These are phyloP conservation scores for Triplophysa rosa DNA, from an alignment of 2,113 vertebrate species.

Conservation along the genomic window DNA sequence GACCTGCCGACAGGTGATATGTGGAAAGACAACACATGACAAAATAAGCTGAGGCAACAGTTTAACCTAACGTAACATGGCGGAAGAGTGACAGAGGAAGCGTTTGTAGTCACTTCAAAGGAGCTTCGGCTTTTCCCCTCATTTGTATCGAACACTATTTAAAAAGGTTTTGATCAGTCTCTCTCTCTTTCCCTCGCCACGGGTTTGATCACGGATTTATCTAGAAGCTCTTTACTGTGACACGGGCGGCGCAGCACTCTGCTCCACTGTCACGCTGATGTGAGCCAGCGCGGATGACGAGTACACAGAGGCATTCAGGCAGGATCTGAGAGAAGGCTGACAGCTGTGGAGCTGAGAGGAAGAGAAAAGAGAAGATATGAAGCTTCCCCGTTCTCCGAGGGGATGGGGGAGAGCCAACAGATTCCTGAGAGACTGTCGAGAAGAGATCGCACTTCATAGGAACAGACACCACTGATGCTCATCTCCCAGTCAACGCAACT, in stretches of 20 bases:
- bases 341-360: conserved; percentile 61
- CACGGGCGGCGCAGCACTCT: conserved; percentile 61
- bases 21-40: conserved; percentile 42
- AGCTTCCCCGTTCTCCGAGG: conserved; percentile 33
- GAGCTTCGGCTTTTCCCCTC: conserved; percentile 48
- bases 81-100: conserved; percentile 57
- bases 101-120: conserved; percentile 80
- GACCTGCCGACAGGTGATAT: conserved; percentile 39
- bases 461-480: conserved; percentile 33
- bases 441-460: conserved; percentile 30
- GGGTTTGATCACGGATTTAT: conserved; percentile 72
- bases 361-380: conserved; percentile 26
- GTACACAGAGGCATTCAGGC: conserved; percentile 62
- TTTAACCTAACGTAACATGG: conserved; percentile 69
- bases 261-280: conserved; percentile 66
- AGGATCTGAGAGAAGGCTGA: conserved; percentile 64
- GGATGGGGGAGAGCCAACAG: conserved; percentile 27
- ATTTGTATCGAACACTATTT: conserved; percentile 68
- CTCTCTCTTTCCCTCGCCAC: conserved; percentile 25
- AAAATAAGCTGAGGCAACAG: conserved; percentile 57
- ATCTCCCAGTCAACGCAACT: conserved; percentile 7
- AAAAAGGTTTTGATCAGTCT: conserved; percentile 73
- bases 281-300: conserved; percentile 62
- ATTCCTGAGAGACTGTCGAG: conserved; percentile 31
- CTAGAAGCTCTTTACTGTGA: conserved; percentile 70